Conservation (phyloP, 92 coral and sea anemone species). For the Nematostella vectensis region DNA sequence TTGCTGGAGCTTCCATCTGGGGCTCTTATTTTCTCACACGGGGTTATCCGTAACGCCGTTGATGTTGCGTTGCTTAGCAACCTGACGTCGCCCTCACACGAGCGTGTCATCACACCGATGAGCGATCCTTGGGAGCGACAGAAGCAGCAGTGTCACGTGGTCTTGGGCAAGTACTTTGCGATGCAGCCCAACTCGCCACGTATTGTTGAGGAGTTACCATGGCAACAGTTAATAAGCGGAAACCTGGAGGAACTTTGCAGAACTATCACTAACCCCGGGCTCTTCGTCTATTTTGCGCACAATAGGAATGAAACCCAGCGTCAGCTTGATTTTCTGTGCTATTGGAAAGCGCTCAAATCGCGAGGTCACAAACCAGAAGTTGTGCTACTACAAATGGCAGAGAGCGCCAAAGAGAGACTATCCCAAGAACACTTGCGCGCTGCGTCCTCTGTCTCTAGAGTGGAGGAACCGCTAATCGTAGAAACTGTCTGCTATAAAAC, state of each 20-base stretch:
- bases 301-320: constrained; percentile 27
- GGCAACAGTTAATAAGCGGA: constrained; percentile 80
- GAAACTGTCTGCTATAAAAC: constrained; percentile 39
- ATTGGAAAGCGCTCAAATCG: constrained; percentile 56
- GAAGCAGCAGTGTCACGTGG: constrained; percentile 87
- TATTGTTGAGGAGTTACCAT: constrained; percentile 78
- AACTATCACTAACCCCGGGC: constrained; percentile 47
- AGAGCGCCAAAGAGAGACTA: constrained; percentile 33
- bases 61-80: constrained; percentile 73
- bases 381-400: constrained; percentile 47
- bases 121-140: constrained; percentile 93
- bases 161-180: constrained; percentile 64
- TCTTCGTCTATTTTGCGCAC: constrained; percentile 47
- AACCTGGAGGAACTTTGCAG: constrained; percentile 49
- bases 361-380: constrained; percentile 42
- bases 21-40: constrained; percentile 61
- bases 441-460: constrained; percentile 16
- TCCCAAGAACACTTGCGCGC: constrained; percentile 11
- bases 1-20: constrained; percentile 66
- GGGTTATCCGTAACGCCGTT: constrained; percentile 59
- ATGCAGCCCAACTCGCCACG: constrained; percentile 50
- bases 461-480: constrained; percentile 29
- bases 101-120: constrained; percentile 68
- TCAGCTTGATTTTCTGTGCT: constrained; percentile 49
- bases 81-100: constrained; percentile 92